These are phyloP conservation scores for Campoplex capitator DNA, from an alignment of 2,888 invertebrate genomes.

Conservation along the genomic window DNA sequence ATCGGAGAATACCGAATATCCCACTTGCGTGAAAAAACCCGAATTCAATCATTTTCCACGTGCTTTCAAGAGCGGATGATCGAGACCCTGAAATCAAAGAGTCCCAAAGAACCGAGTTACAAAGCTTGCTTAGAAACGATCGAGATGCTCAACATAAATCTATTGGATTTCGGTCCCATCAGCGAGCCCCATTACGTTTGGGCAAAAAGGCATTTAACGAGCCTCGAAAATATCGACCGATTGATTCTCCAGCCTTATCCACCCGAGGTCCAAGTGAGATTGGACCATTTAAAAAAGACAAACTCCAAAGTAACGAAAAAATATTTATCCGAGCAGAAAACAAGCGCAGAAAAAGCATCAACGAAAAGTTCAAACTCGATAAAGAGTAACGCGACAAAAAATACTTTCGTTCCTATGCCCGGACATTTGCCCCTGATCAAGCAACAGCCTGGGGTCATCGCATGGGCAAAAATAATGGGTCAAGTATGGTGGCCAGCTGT, in stretches of 20 bases:
- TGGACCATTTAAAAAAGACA: slow-evolving; percentile 72
- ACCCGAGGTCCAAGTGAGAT: slow-evolving; percentile 69
- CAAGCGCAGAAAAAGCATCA: slow-evolving; percentile 53
- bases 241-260: slow-evolving; percentile 79
- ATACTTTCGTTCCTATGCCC: slow-evolving; percentile 23
- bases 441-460: slow-evolving; percentile 79
- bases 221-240: slow-evolving; percentile 48
- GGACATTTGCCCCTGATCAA: slow-evolving; percentile 75
- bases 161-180: slow-evolving; percentile 65
- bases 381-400: slow-evolving; percentile 1
- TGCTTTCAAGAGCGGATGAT: slow-evolving; percentile 72
- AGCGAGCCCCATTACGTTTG: slow-evolving; percentile 77
- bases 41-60: slow-evolving; percentile 75
- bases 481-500: slow-evolving; percentile 82
- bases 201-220: slow-evolving; percentile 74
- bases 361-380: slow-evolving; percentile 34
- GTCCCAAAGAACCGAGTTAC: slow-evolving; percentile 22
- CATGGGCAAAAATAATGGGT: slow-evolving; percentile 80
- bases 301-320: slow-evolving; percentile 75
- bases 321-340: slow-evolving; percentile 67
- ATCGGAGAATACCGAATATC: slow-evolving; percentile 79
- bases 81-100: slow-evolving; percentile 19
- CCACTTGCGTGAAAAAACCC: slow-evolving; percentile 75
- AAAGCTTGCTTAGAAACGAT: slow-evolving; percentile 47
- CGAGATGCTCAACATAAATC: slow-evolving; percentile 43